Conservation (phyloP, 1,140 invertebrate genomes). For the Nasonia vitripennis region DNA sequence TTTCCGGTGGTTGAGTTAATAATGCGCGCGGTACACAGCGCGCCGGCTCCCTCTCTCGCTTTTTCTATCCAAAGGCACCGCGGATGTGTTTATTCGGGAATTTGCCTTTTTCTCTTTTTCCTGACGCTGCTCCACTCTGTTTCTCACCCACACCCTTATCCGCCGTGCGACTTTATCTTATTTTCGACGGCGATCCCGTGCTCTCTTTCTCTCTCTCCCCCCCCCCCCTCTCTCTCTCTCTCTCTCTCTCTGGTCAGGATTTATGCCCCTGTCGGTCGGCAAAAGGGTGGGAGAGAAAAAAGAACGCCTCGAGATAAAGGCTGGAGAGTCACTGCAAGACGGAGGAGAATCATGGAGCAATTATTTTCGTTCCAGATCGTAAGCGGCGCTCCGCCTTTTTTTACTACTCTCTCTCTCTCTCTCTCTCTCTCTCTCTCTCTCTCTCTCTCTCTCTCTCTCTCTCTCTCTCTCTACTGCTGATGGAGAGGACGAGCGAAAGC, state of each 20-base stretch:
- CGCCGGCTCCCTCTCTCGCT: conserved; percentile 48
- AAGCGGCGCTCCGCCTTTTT: conserved; percentile 57
- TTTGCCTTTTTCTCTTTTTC: conserved; percentile 66
- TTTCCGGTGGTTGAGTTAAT: conserved; percentile 75
- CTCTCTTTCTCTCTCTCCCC: not conserved
- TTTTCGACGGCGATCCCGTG: conserved; percentile 68
- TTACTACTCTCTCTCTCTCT: not conserved
- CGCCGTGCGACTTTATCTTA: conserved; percentile 70
- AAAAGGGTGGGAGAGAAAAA: conserved; percentile 37
- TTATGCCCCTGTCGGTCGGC: conserved; percentile 67
- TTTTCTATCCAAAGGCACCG: conserved; percentile 61
- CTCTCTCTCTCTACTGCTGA: not conserved
- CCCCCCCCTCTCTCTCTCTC: not conserved
- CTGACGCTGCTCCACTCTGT: not conserved
- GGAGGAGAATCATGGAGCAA: conserved; percentile 66
- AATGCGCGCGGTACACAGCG: conserved; percentile 72
- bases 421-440: too few relatives aligned
- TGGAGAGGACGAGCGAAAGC: not conserved
- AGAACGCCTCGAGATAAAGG: conserved; percentile 45
- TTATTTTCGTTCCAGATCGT: conserved; percentile 68
- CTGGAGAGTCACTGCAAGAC: conserved; percentile 15
- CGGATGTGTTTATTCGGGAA: conserved; percentile 75
- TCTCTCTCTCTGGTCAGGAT: conserved; percentile 62
- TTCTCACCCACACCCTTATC: conserved; percentile 40
- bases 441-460: too few relatives aligned